phyloP scores from a whole-genome alignment of 2,797 vertebrate species.

The Apogon talboti region DNA sequence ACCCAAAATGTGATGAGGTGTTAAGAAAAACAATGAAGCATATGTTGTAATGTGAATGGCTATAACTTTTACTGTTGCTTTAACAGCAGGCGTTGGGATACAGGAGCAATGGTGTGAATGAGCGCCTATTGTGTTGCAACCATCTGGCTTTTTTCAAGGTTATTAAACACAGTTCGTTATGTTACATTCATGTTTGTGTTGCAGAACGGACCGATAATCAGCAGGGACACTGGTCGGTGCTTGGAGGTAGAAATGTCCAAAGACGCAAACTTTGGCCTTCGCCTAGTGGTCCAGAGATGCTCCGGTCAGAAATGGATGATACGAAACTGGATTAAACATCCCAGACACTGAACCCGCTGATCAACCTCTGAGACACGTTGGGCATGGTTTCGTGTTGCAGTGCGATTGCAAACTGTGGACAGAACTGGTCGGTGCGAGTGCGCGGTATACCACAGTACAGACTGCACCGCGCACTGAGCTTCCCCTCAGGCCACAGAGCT shows the following conservation, averaged over 20 bases:
- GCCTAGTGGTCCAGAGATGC: conserved; percentile 94
- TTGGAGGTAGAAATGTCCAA: conserved; percentile 98
- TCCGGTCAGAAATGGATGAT: conserved; percentile 99
- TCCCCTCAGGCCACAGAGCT: conserved; percentile 61
- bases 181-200: conserved; percentile 1
- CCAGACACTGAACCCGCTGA: conserved; percentile 85
- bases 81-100: background rate
- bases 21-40: background rate
- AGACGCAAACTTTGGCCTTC: conserved; percentile 95
- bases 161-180: background rate
- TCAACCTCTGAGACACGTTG: conserved; percentile 40
- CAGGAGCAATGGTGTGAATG: background rate
- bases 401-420: conserved; percentile 51
- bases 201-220: conserved; percentile 96
- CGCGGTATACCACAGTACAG: conserved; percentile 52
- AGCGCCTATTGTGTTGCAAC: background rate
- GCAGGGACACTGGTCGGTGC: conserved; percentile 94
- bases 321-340: conserved; percentile 95
- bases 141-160: conserved; percentile 5
- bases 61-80: background rate
- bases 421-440: conserved; percentile 28
- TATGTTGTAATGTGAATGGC: background rate
- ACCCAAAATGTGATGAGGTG: background rate
- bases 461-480: conserved; percentile 50
- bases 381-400: conserved; percentile 31